Evolutionary conservation across 2,797 vertebrate genomes (phyloP).

Genomic region (Huso huso): DNA sequence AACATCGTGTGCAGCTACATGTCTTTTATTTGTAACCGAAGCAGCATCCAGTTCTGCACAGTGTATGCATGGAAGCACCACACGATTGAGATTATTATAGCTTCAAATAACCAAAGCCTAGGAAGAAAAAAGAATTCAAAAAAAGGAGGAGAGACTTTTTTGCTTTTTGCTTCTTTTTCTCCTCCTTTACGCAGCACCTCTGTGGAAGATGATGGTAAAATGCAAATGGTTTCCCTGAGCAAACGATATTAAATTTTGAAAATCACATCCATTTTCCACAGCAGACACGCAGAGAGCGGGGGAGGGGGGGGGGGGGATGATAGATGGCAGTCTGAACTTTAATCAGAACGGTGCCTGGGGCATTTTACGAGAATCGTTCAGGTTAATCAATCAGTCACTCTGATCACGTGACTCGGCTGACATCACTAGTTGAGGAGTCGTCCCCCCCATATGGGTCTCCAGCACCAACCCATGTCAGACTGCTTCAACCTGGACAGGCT

Average conservation of each 20-base stretch:
- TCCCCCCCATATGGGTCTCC: conserved; percentile 56
- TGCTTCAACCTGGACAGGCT: background rate
- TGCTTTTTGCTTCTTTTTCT: background rate
- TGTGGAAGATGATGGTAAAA: conserved; percentile 34
- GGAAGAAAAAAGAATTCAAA: background rate
- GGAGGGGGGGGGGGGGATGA: conserved; percentile 42
- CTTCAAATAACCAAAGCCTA: background rate
- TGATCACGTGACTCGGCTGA: conserved; percentile 55
- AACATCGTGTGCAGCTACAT: conserved; percentile 36
- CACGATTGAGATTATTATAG: background rate
- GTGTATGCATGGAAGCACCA: conserved; percentile 42
- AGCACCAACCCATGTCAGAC: conserved; percentile 12
- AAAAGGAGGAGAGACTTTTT: conserved; percentile 13
- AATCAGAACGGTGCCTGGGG: conserved; percentile 64
- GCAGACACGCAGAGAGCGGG: conserved; percentile 7
- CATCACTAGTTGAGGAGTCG: conserved; percentile 52
- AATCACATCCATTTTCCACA: conserved; percentile 30
- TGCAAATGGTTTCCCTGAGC: conserved; percentile 37
- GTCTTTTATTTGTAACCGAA: background rate
- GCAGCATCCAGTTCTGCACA: conserved; percentile 18
- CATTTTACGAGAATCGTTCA: conserved; percentile 62
- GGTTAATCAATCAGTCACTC: conserved; percentile 70
- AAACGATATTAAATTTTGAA: conserved; percentile 31
- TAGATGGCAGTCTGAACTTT: conserved; percentile 66
- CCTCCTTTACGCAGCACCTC: conserved; percentile 19